phyloP scores from a whole-genome alignment of 2,797 vertebrate genomes.

The Liparis tanakae region DNA sequence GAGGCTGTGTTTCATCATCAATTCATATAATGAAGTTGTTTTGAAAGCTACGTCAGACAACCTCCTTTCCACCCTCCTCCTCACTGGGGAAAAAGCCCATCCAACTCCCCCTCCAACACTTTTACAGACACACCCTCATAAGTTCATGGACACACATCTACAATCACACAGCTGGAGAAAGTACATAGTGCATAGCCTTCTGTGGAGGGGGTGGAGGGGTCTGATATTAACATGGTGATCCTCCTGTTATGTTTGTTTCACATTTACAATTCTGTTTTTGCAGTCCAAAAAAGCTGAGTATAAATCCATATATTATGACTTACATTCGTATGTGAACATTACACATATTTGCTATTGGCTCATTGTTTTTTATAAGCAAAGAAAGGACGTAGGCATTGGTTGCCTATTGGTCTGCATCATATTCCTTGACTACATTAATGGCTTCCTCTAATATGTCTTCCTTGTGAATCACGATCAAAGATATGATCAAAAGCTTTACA shows the following conservation, averaged over 20 bases:
- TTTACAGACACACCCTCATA: constrained; percentile 22
- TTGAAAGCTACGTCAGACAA: constrained; percentile 26
- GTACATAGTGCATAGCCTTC: background rate
- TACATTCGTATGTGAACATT: background rate
- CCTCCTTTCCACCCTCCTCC: constrained; percentile 14
- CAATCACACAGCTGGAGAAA: constrained; percentile 13
- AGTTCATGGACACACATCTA: constrained; percentile 6
- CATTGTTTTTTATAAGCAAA: background rate
- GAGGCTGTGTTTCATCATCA: constrained; percentile 27
- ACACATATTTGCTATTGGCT: no score
- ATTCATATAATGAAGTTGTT: constrained; percentile 26
- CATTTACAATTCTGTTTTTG: no score
- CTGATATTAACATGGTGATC: background rate
- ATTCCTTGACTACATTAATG: background rate
- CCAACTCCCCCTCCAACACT: background rate
- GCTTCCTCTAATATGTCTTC: background rate
- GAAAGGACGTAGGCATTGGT: background rate
- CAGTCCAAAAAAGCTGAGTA: background rate
- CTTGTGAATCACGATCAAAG: background rate
- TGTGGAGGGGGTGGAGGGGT: background rate
- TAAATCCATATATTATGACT: background rate
- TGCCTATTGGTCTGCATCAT: background rate
- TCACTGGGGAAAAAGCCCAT: constrained; percentile 16
- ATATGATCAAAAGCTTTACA: background rate
- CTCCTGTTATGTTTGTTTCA: no score